Percentiles rank a stretch among this genome's conserved stretches.
These are phyloP conservation scores for Babylonia areolata DNA, from an alignment of 1,140 invertebrate genomes.

Conservation along the genomic window DNA sequence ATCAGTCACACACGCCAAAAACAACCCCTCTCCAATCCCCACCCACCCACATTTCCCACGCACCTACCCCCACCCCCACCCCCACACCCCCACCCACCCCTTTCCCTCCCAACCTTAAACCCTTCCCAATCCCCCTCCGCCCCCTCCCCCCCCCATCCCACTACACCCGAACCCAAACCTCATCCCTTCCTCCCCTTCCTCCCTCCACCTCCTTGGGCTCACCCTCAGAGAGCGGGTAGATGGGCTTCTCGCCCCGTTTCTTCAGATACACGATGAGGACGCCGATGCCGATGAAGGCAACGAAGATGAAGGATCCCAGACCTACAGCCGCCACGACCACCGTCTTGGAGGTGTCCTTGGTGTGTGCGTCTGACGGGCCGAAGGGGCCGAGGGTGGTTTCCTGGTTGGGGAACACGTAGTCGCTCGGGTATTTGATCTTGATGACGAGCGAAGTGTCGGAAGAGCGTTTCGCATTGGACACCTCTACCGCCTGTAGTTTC, in stretches of 20 bases:
- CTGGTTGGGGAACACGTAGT: neutral
- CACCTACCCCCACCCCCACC: no score
- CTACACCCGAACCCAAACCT: no score
- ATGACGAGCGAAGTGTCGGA: neutral
- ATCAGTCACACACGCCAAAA: no score
- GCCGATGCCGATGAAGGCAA: neutral
- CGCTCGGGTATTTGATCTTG: neutral
- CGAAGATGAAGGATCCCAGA: neutral
- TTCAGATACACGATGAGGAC: neutral
- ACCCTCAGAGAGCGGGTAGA: slow-evolving; percentile 7
- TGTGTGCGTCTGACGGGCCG: neutral
- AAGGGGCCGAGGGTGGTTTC: neutral
- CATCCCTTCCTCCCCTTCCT: no score
- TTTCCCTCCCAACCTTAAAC: no score
- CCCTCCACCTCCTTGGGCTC: neutral
- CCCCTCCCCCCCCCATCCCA: no score
- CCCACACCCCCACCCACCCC: no score
- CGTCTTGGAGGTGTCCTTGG: neutral
- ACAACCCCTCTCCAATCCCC: no score
- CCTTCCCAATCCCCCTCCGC: no score
- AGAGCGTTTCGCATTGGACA: neutral
- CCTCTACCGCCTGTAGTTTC: neutral
- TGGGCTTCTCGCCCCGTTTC: neutral
- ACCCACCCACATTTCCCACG: no score
- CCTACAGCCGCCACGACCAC: neutral